Percentiles rank a stretch among this genome's conserved stretches.
phyloP scores from a whole-genome alignment of 2,113 vertebrate species.

The Muntiacus reevesi region DNA sequence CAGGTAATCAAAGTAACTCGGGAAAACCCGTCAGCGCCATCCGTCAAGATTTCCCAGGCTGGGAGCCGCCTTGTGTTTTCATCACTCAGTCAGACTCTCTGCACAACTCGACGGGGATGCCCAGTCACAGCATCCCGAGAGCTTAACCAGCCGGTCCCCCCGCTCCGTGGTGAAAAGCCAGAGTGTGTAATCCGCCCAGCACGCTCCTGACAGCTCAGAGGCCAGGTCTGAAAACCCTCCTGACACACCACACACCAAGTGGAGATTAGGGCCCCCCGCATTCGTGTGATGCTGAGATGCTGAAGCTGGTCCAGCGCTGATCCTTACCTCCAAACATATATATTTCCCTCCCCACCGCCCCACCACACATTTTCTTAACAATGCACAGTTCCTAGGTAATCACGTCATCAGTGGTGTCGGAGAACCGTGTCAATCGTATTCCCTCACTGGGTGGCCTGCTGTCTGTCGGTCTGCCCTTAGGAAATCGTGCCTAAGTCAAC shows the following conservation, averaged over 20 bases:
- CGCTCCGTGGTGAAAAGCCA: not conserved
- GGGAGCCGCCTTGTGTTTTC: fast-evolving
- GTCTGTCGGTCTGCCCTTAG: not conserved
- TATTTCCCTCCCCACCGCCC: too few relatives aligned
- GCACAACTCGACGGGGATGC: fast-evolving
- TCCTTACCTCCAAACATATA: not conserved
- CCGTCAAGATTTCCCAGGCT: not conserved
- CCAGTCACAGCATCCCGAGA: fast-evolving
- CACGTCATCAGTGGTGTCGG: too few relatives aligned
- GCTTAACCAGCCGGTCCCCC: not conserved
- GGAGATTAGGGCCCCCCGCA: not conserved
- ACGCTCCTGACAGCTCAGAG: not conserved
- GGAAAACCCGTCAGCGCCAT: fast-evolving
- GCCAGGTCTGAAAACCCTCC: not conserved
- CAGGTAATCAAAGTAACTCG: not conserved
- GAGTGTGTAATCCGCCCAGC: not conserved
- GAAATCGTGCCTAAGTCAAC: fast-evolving
- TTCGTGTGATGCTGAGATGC: not conserved
- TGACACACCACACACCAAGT: not conserved
- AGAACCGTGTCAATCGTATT: not conserved
- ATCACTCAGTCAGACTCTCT: not conserved
- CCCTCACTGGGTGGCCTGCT: not conserved
- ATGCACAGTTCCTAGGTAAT: not conserved
- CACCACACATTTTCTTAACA: not conserved
- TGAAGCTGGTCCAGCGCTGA: not conserved